A percentile compares a stretch with the other conserved stretches of the same genome.
phyloP scores from a whole-genome alignment of 2,113 vertebrate genomes.

The Furnarius figulus region DNA sequence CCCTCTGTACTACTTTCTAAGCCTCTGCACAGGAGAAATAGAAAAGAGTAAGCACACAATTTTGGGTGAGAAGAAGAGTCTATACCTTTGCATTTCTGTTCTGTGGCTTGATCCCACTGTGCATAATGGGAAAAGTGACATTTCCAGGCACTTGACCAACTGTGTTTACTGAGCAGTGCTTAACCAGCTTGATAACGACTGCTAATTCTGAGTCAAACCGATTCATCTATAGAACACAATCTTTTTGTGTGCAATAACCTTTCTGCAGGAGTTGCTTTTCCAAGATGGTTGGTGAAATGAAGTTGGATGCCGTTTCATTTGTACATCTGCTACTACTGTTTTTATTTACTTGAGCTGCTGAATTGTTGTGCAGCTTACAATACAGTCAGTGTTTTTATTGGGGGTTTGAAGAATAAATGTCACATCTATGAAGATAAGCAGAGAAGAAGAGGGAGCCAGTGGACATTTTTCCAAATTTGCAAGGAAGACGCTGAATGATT shows the following conservation, averaged over 20 bases:
- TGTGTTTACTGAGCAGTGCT: background rate
- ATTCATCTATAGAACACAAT: background rate
- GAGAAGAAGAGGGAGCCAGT: background rate
- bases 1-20: background rate
- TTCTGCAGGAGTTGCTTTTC: constrained; percentile 8
- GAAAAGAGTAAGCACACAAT: background rate
- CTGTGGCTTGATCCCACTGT: background rate
- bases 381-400: background rate
- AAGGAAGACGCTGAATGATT: background rate
- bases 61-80: background rate
- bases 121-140: background rate
- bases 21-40: background rate
- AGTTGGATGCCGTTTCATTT: background rate
- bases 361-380: constrained; percentile 4
- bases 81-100: background rate
- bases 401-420: background rate
- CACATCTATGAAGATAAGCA: background rate
- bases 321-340: constrained; percentile 35
- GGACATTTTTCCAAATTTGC: background rate
- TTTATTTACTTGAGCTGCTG: constrained; percentile 36
- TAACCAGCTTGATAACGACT: background rate
- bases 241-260: constrained; percentile 17
- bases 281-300: background rate
- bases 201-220: background rate
- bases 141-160: background rate